phyloP scores from a whole-genome alignment of 2,113 vertebrate genomes.

The Cynopterus brachyotis region DNA sequence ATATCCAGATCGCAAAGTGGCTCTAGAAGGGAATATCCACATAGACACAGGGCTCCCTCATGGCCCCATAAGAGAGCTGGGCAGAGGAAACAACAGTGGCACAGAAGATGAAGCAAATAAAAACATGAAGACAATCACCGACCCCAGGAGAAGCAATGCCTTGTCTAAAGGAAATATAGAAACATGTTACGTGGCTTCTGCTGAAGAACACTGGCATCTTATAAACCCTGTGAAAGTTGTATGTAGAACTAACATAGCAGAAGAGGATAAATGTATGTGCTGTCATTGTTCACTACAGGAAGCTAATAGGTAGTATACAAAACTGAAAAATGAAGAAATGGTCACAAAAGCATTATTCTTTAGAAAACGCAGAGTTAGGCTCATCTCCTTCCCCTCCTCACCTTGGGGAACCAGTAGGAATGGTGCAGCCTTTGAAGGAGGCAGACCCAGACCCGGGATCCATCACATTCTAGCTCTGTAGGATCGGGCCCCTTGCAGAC shows the following conservation, averaged over 20 bases:
- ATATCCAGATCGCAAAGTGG: not conserved
- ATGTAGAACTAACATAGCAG: not conserved
- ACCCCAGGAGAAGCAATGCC: not conserved
- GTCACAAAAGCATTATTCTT: fast-evolving
- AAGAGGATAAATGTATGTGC: not conserved
- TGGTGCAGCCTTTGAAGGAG: not conserved
- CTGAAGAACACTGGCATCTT: not conserved
- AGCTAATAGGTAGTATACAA: not conserved
- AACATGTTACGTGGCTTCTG: fast-evolving
- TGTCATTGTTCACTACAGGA: not conserved
- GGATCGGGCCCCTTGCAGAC: too few relatives aligned
- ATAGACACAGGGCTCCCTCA: not conserved
- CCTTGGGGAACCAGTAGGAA: too few relatives aligned
- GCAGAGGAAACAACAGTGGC: not conserved
- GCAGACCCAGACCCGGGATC: not conserved
- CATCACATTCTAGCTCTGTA: not conserved
- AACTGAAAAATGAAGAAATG: not conserved
- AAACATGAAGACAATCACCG: not conserved
- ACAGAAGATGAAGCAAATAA: not conserved
- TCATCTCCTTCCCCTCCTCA: not conserved
- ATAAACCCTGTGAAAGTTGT: not conserved
- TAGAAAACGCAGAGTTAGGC: not conserved
- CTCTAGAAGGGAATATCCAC: not conserved
- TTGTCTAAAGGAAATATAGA: not conserved
- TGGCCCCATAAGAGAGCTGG: too few relatives aligned